Base-by-base conservation (phyloP, 2,888 invertebrate genomes). In the Tipula lateralis region DNA sequence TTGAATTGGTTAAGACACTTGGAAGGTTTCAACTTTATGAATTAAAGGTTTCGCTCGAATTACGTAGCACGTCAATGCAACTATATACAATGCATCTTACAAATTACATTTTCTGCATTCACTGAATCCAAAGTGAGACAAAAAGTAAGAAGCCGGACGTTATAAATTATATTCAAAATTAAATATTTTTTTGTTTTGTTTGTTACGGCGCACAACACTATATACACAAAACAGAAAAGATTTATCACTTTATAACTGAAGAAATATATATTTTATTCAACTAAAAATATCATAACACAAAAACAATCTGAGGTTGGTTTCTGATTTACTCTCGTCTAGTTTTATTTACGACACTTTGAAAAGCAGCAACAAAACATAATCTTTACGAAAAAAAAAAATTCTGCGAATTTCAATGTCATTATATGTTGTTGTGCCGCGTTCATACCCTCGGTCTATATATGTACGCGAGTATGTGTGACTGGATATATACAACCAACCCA, bases 161-260 rank as follows among this genome's bases (percentile, higher is more conserved):
- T 66, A 24, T 66, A 66, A 66, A 66, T 66, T 66, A 24, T 24
- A 24, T 2, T 19, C 24, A 66, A 66, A 66, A 66, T 24, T 66
- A 66, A 50, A 50, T 16, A 50, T 16, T 16, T 50, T 50, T 50
- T 50, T 50, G 1, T 39, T 39, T 39, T 7, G 3, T 39, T 6
- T 44, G 3, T 16, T 44, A 66, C 19, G 24, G 24, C 66, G 24
- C 66, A 24, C 66, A 66, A 66, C 66, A 66, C 66, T 50, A 44
- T 16, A 66, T 12, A 66, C 24, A 66, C 9, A 19, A 24, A 66
- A 66, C 44, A 24, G 24, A 19, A 66, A 66, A 66, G 66, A 66
- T 66, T 66, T 66, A 66, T 66, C 66, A 66, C 66, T 66, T 66
- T 66, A 66, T 19, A 66, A 66, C 66, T 66, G 66, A 24, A 66